Conservation (phyloP, 2,888 invertebrate species). For the Vesta saturnalis region DNA sequence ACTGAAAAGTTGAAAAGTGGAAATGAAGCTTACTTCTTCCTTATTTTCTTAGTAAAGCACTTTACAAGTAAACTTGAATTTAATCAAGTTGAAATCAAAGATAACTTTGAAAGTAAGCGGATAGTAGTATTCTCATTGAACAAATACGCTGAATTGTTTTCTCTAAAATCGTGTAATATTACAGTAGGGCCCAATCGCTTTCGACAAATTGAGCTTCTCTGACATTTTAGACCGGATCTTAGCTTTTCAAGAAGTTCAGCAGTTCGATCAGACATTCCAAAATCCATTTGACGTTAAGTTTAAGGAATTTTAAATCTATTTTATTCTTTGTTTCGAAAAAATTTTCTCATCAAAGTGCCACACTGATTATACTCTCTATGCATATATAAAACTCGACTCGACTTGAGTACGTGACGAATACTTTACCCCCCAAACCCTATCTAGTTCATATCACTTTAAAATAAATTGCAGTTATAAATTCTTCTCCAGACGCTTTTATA, state of each 20-base stretch:
- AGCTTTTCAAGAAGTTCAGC: constrained; percentile 28
- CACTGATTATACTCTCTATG: constrained; percentile 21
- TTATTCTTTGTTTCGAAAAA: constrained; percentile 23
- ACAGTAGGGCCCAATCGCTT: constrained; percentile 24
- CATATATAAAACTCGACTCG: constrained; percentile 14
- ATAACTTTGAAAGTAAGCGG: constrained; percentile 17
- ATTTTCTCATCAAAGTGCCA: constrained; percentile 29
- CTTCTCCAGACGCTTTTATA: constrained; percentile 29
- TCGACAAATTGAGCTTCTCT: constrained; percentile 35
- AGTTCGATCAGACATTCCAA: constrained; percentile 32
- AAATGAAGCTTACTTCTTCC: not conserved
- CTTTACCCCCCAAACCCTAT: not conserved
- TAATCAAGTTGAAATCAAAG: constrained; percentile 23
- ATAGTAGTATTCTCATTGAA: constrained; percentile 19
- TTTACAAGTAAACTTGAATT: constrained; percentile 17
- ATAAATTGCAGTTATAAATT: constrained; percentile 26
- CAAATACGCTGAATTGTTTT: constrained; percentile 27
- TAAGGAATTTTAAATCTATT: constrained; percentile 15
- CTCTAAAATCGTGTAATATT: constrained; percentile 30
- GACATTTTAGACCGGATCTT: constrained; percentile 37
- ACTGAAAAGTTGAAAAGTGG: not conserved
- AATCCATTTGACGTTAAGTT: constrained; percentile 34
- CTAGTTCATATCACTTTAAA: constrained; percentile 25
- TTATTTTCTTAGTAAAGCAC: constrained; percentile 4
- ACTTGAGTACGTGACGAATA: constrained; percentile 20